Evolutionary conservation across 2,797 vertebrate species (phyloP), one percentile per base, ranked within the genome.

Genomic region (Pagetopsis macropterus): DNA sequence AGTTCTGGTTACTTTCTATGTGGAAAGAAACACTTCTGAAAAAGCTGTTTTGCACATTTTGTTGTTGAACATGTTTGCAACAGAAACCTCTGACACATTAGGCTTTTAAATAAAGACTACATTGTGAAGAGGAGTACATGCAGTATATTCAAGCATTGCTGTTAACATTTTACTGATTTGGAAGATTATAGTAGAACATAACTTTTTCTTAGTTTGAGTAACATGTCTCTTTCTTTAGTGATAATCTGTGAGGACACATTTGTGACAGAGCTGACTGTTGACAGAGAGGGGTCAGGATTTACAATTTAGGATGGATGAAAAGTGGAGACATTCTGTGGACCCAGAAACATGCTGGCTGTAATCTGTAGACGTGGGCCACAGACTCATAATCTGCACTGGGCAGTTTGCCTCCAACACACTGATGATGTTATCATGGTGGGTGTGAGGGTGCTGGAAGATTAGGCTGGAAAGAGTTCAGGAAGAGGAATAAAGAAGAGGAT

Each of bases 351-450:
- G 55, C 54, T 68, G 58, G 46, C 55, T 52, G 71, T 85, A 87
- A 88, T 85, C 83, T 79, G 76, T 46, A 37, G n/a, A 82, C 66
- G 45, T 79, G 74, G 75, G 78, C 58, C 76, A 49, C 49, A 76
- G 70, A 83, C 80, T 55, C 65, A 78, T 87, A 89, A 88, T 89
- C 83, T 54, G 8, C 70, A 12, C 8, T 2, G 56, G 80, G 50
- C 84, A 65, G 65, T 83, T 81, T 79, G 74, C 78, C 67, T 67
- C 51, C 0, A 14, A 57, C 80, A 75, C 81, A 76, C 75, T 4
- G 10, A 4, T 59, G 48, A 62, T 21, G 64, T 54, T 11, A 16
- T 9, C 2, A 4, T 5, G 65, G n/a, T 64, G 63, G 37, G 48
- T 5, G 65, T 33, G 48, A 71, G 31, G 69, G 46, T 13, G 37